phyloP scores from a whole-genome alignment of 1,140 invertebrate species.

The Drosophila ironensis region DNA sequence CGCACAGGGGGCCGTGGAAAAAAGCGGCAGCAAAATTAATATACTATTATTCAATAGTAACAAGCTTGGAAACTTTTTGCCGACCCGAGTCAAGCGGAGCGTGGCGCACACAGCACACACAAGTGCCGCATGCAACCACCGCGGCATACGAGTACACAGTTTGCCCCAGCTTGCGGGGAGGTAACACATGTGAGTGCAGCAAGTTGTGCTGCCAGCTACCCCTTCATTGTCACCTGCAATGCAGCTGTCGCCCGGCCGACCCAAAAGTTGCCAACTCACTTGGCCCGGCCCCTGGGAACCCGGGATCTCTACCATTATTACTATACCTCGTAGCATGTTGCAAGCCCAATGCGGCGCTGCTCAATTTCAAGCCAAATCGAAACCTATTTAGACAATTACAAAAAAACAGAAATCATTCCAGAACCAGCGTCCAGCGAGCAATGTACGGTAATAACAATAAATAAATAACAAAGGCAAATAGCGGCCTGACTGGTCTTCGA shows the following conservation, averaged over 20 bases:
- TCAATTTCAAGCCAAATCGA: constrained; percentile 59
- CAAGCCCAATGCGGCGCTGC: background rate
- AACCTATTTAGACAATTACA: constrained; percentile 71
- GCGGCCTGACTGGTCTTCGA: constrained; percentile 52
- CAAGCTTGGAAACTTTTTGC: constrained; percentile 41
- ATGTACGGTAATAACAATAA: constrained; percentile 77
- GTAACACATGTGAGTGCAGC: constrained; percentile 14
- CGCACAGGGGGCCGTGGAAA: too few species aligned
- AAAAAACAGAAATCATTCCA: constrained; percentile 44
- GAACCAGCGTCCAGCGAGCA: constrained; percentile 51
- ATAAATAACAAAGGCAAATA: constrained; percentile 79
- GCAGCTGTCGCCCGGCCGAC: constrained; percentile 32
- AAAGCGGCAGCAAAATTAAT: constrained; percentile 34
- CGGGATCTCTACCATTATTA: background rate
- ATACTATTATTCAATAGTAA: constrained; percentile 49
- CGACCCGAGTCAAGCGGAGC: constrained; percentile 32
- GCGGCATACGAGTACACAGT: constrained; percentile 16
- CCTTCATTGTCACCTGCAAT: constrained; percentile 44
- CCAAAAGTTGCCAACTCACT: constrained; percentile 43
- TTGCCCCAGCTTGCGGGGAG: constrained; percentile 17
- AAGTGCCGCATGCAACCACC: constrained; percentile 21
- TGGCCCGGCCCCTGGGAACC: constrained; percentile 15
- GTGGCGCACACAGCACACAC: background rate
- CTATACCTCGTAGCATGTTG: background rate
- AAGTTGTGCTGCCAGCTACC: constrained; percentile 4